Percentiles rank a stretch among this genome's conserved stretches.
These are phyloP conservation scores for Drosophila triauraria DNA, from an alignment of 1,140 invertebrate genomes.

Conservation along the genomic window DNA sequence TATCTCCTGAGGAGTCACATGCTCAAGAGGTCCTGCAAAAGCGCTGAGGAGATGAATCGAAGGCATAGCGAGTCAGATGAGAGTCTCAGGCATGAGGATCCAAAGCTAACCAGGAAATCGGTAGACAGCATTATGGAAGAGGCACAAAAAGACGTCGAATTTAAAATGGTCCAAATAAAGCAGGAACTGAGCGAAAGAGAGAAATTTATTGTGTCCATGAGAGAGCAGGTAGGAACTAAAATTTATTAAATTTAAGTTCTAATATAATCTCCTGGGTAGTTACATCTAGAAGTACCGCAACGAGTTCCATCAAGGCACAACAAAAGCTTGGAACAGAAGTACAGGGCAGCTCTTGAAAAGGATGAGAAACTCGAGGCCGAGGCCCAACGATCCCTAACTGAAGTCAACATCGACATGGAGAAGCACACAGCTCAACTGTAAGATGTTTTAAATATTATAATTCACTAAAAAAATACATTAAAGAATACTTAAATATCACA, in stretches of 20 bases:
- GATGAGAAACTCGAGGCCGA: constrained; percentile 59
- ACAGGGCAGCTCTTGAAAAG: constrained; percentile 44
- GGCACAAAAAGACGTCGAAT: constrained; percentile 87
- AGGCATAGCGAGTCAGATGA: not conserved
- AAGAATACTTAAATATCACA: not conserved
- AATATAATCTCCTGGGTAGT: not conserved
- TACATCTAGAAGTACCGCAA: not conserved
- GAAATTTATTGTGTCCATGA: constrained; percentile 81
- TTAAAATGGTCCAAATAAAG: constrained; percentile 86
- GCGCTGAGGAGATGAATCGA: not conserved
- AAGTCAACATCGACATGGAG: constrained; percentile 12
- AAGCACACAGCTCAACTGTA: constrained; percentile 31
- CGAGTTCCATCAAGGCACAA: not conserved
- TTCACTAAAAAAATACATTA: not conserved
- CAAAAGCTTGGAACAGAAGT: constrained; percentile 54
- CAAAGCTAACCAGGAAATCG: not conserved
- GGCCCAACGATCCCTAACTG: constrained; percentile 16
- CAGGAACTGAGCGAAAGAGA: constrained; percentile 87
- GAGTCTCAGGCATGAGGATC: too few species aligned
- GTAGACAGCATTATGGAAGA: constrained; percentile 86
- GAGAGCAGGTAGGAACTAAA: constrained; percentile 58
- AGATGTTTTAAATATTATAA: not conserved
- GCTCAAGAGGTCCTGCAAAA: not conserved
- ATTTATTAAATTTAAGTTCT: too few species aligned
- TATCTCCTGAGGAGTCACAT: not conserved